Percentiles rank a stretch among this genome's conserved stretches.
These are phyloP conservation scores for Bovichtus variegatus DNA, from an alignment of 2,797 vertebrate species.

Conservation along the genomic window DNA sequence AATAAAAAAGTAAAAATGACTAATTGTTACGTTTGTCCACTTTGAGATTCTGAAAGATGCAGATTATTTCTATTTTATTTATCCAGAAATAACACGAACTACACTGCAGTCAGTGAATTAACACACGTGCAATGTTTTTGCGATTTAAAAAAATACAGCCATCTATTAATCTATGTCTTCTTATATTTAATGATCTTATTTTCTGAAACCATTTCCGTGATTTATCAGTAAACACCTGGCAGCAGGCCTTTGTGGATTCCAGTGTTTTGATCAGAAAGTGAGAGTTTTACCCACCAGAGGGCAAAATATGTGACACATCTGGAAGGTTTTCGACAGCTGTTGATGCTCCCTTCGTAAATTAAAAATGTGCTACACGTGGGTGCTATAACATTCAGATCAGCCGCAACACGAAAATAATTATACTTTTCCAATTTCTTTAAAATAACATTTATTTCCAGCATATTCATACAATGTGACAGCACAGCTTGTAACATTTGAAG, in stretches of 20 bases:
- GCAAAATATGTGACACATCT: not conserved
- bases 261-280: not conserved
- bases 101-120: not conserved
- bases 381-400: not conserved
- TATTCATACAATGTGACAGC: constrained; percentile 90
- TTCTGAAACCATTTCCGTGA: not conserved
- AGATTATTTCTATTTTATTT: not conserved
- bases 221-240: not conserved
- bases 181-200: not conserved
- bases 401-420: constrained; percentile 2
- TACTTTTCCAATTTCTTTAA: constrained; percentile 79
- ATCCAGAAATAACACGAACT: not conserved
- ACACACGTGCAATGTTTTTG: not conserved
- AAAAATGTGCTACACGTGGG: not conserved
- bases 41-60: not conserved
- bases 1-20: no score
- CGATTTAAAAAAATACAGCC: not conserved
- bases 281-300: not conserved
- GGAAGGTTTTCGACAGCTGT: not conserved
- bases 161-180: not conserved
- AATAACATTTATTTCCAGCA: constrained; percentile 99
- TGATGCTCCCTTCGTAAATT: not conserved
- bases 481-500: constrained; percentile 87
- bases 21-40: no score
- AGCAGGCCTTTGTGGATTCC: not conserved